phyloP scores from a whole-genome alignment of 2,797 vertebrate genomes.

The Catostomus latipinnis region DNA sequence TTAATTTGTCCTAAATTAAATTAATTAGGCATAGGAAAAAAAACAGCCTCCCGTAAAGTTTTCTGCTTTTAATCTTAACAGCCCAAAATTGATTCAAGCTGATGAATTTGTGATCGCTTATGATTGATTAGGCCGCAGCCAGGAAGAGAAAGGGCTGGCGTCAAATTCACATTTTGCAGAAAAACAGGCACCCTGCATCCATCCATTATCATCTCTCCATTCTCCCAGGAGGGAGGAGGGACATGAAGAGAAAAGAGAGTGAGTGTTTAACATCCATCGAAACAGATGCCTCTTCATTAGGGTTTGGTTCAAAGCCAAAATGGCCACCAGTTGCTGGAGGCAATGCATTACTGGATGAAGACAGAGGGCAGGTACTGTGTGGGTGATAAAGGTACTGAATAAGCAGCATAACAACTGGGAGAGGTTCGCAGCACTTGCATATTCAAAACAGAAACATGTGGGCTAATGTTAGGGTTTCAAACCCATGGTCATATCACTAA shows the following conservation, averaged over 20 bases:
- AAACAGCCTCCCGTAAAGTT: slow-evolving; percentile 70
- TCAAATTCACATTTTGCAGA: slow-evolving; percentile 69
- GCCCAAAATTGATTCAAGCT: slow-evolving; percentile 99
- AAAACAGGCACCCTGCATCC: slow-evolving; percentile 62
- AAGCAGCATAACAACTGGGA: slow-evolving; percentile 78
- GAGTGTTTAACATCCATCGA: slow-evolving; percentile 72
- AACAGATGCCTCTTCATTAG: slow-evolving; percentile 71
- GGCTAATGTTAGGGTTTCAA: slow-evolving; percentile 72
- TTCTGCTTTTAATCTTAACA: slow-evolving; percentile 93
- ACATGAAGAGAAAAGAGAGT: slow-evolving; percentile 72
- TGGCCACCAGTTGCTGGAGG: slow-evolving; percentile 58
- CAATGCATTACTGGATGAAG: slow-evolving; percentile 58
- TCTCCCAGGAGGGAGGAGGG: slow-evolving; percentile 65
- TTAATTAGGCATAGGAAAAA: slow-evolving; percentile 74
- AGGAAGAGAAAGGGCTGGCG: slow-evolving; percentile 82
- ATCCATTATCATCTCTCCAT: slow-evolving; percentile 67
- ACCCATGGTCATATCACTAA: slow-evolving; percentile 65
- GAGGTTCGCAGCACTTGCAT: slow-evolving; percentile 73
- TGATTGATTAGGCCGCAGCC: slow-evolving; percentile 89
- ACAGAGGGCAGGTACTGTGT: slow-evolving; percentile 79
- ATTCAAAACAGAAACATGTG: slow-evolving; percentile 77
- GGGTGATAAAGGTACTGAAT: slow-evolving; percentile 84
- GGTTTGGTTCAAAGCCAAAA: slow-evolving; percentile 63
- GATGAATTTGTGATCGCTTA: slow-evolving; percentile 95
- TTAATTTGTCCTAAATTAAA: slow-evolving; percentile 78